Base-by-base conservation (phyloP, 2,888 invertebrate species). In the Ditula angustiorana region DNA sequence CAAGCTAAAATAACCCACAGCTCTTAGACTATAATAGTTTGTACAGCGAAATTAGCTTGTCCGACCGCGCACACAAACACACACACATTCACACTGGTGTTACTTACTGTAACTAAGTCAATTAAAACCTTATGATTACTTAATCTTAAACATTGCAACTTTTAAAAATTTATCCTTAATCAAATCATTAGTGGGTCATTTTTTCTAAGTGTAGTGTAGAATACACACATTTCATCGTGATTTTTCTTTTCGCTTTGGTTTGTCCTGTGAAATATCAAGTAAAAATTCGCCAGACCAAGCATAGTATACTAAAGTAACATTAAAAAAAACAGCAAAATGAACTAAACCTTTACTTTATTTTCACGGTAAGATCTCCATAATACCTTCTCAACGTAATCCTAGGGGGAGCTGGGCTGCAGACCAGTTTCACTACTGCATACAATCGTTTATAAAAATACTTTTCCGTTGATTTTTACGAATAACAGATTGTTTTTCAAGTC, bases 11-110 rank as follows among this genome's bases (percentile, higher is more conserved):
- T 71, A 67, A 71, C 71, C 71, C 78, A 74, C 75, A 71, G 74
- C 72, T 70, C 78, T 72, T 79, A 80, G 21, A 73, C 77, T 76
- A 79, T 59, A 72, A 67, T 52, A 73, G 74, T 84, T 85, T 85
- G 78, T 84, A 84, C 85, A 86, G 73, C 74, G 71, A 78, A 76
- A 57, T 67, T 57, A 67, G 58, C 72, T 69, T 67, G 37, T 66
- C 60, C 72, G 61, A 66, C 33, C 77, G 69, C 68, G 57, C 74
- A 65, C 71, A 26, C 70, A 67, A 30, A 61, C 69, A 63, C 49
- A 19, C 61, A 56, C n/a, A 44, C 67, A 62, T 41, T 33, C 61
- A 61, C 26, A 47, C 52, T 46, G n/a, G 26, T 33, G 69, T 74
- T 72, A 75, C 74, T 60, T 62, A 66, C n/a, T 55, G 75, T 72